A percentile compares a stretch with the other conserved stretches of the same genome.
Evolutionary conservation across 2,113 vertebrate species (phyloP).

Genomic region (Nothobranchius kuhntae): DNA sequence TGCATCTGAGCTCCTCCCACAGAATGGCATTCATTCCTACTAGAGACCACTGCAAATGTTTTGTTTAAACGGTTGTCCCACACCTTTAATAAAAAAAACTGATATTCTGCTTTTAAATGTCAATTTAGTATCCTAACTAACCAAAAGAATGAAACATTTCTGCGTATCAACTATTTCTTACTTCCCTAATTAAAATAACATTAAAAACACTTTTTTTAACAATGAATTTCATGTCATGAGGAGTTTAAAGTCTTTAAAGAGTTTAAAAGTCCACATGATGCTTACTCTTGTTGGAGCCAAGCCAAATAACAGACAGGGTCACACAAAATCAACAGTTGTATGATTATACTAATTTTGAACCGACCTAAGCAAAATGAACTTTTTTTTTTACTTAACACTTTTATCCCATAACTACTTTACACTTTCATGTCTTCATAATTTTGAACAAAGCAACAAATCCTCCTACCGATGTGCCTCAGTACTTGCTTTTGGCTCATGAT

Average conservation of each 20-base stretch:
- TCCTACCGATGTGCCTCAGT: background rate
- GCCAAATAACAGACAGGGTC: constrained; percentile 27
- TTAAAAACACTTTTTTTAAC: background rate
- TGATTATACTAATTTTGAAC: constrained; percentile 10
- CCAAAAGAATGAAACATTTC: too few relatives aligned
- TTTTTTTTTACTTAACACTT: background rate
- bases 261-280: background rate
- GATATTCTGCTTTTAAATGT: too few relatives aligned
- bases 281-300: background rate
- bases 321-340: constrained; percentile 2
- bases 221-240: background rate
- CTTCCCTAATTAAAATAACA: too few relatives aligned
- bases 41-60: too few relatives aligned
- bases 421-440: background rate
- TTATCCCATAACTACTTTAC: background rate
- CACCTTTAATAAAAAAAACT: too few relatives aligned
- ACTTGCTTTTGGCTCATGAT: constrained; percentile 1
- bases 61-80: too few relatives aligned
- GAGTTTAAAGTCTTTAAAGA: background rate
- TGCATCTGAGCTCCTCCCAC: too few relatives aligned
- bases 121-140: too few relatives aligned
- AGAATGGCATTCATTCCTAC: too few relatives aligned
- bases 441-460: background rate
- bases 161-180: too few relatives aligned
- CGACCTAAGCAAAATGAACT: background rate